Conservation (phyloP, 2,888 invertebrate genomes). For the Cheilosia variabilis region DNA sequence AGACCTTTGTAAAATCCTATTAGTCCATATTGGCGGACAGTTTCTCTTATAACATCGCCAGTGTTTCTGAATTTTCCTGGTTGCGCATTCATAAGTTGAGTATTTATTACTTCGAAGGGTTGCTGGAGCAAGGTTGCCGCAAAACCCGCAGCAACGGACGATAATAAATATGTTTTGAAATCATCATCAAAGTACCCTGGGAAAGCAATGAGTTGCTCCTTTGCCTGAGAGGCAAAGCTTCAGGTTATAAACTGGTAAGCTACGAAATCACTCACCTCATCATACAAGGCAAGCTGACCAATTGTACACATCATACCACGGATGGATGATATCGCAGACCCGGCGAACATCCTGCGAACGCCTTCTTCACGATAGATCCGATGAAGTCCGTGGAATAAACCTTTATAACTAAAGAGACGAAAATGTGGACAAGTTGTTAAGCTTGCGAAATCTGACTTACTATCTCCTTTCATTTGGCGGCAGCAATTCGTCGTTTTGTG, state of each 20-base stretch:
- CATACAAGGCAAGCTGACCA: slow-evolving; percentile 64
- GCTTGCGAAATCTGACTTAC: slow-evolving; percentile 3
- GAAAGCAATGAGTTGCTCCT: not conserved
- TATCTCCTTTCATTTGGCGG: slow-evolving; percentile 43
- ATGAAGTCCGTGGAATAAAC: slow-evolving; percentile 34
- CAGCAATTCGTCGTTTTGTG: slow-evolving; percentile 33
- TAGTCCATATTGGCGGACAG: slow-evolving; percentile 55
- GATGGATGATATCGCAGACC: slow-evolving; percentile 39
- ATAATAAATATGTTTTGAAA: slow-evolving; percentile 61
- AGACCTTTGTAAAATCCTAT: slow-evolving; percentile 76
- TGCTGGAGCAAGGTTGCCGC: slow-evolving; percentile 68
- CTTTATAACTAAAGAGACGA: slow-evolving; percentile 41
- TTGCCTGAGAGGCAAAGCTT: not conserved
- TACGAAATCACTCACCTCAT: slow-evolving; percentile 40
- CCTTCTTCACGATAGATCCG: slow-evolving; percentile 57
- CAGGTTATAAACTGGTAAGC: not conserved
- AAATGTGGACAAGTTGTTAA: not conserved
- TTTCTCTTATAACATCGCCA: slow-evolving; percentile 24
- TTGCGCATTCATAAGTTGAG: slow-evolving; percentile 59
- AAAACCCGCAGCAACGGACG: slow-evolving; percentile 68
- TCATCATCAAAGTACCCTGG: slow-evolving; percentile 19
- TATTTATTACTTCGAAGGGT: slow-evolving; percentile 74
- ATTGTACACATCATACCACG: slow-evolving; percentile 60
- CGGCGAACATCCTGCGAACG: slow-evolving; percentile 36
- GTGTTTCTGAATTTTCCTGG: slow-evolving; percentile 24